Base-by-base conservation (phyloP, 2,888 invertebrate genomes). In the Eledone cirrhosa region DNA sequence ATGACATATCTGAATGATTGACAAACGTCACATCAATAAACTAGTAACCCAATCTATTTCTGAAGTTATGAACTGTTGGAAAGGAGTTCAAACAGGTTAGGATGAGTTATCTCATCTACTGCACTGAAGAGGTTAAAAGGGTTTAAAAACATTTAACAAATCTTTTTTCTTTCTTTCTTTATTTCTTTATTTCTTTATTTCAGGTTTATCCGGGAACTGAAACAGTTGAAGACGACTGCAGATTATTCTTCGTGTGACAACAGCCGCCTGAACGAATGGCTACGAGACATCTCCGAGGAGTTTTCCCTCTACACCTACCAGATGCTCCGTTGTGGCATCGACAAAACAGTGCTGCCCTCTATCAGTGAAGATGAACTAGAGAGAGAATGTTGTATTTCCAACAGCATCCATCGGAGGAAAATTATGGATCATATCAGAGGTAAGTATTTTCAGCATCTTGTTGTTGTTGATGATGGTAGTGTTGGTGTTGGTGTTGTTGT, bases 251-350 rank as follows among this genome's bases (percentile, higher is more conserved):
- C 97, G 78, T 94, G 95, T 87, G 98, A 99, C 90, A 94, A 95
- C 11, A 95, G 96, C n/a, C 96, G 95, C 90, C 93, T 99, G 31
- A 86, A 88, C 78, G 86, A 87, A 14, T 91, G 89, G 89, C 82
- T 99, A 67, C 94, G 94, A 88, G 93, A 93, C 69, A 94, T 98
- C 80, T 96, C 96, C 1, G 93, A 94, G 4, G 97, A 97, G 90
- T 97, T 97, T 90, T 95, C 96, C 78, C 97, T 96, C 84, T 99
- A 99, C 91, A 98, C 99, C 0, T 99, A 99, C 91, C 94, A 95
- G 78, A 96, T 99, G 95, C 92, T 99, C 78, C 96, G 97, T 89
- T 95, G 97, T 41, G 99, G 99, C 24, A 96, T 99, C 53, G 98
- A 98, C 90, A 95, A 95, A 89, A 95, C 95, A 84, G 94, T 95